These are phyloP conservation scores for Microchrysa polita DNA, from an alignment of 2,888 invertebrate species.

Conservation along the genomic window DNA sequence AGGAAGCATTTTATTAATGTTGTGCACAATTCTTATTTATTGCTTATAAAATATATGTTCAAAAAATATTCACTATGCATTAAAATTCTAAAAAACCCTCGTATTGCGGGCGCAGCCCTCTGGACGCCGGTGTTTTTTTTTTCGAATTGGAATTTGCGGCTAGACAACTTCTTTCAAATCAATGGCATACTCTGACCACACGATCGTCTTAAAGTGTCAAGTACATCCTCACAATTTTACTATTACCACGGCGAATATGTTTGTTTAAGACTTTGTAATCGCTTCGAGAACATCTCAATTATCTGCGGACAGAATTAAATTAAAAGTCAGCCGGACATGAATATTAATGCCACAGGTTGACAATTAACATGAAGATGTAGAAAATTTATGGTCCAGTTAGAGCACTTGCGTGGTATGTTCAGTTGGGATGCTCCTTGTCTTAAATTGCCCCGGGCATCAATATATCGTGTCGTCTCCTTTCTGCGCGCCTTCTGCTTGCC, in stretches of 20 bases:
- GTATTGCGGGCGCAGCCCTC: too few species aligned
- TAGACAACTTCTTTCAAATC: slow-evolving; percentile 28
- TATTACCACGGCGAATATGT: slow-evolving; percentile 8
- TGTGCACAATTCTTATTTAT: too few species aligned
- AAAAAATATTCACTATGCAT: too few species aligned
- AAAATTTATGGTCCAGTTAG: slow-evolving; percentile 43
- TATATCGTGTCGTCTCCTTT: too few species aligned
- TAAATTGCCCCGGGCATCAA: slow-evolving; percentile 14
- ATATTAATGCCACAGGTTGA: slow-evolving; percentile 54
- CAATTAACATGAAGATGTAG: slow-evolving; percentile 52
- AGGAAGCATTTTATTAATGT: too few species aligned
- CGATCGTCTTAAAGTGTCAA: slow-evolving; percentile 3
- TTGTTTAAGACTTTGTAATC: slow-evolving; percentile 38
- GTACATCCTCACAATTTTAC: slow-evolving; percentile 7
- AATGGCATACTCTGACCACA: slow-evolving; percentile 9
- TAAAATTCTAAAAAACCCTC: too few species aligned
- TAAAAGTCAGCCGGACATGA: slow-evolving; percentile 54
- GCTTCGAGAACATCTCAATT: slow-evolving; percentile 44
- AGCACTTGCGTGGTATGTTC: slow-evolving; percentile 36
- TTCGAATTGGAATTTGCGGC: slow-evolving; percentile 15
- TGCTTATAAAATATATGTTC: too few species aligned
- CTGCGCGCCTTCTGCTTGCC: too few species aligned
- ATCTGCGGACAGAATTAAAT: slow-evolving; percentile 51
- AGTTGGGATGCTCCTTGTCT: slow-evolving; percentile 35
- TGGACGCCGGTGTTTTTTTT: too few species aligned